These are phyloP conservation scores for Artibeus jamaicensis DNA, from an alignment of 2,797 vertebrate species.

Conservation along the genomic window DNA sequence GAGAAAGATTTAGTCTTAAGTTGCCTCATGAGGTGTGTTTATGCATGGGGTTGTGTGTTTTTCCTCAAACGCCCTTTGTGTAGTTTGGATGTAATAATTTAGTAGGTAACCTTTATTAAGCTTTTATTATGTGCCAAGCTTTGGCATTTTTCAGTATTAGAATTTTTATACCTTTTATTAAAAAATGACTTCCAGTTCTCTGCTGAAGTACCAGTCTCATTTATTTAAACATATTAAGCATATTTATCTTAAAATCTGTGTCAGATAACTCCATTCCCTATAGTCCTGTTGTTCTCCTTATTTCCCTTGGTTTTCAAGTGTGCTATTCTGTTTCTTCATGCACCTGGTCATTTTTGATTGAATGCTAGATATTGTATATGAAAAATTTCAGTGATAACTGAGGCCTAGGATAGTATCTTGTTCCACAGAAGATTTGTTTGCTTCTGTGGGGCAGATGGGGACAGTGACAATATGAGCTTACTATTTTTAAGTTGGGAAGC, in stretches of 20 bases:
- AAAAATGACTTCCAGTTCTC: neutral
- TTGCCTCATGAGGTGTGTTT: neutral
- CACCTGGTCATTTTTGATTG: neutral
- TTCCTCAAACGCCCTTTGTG: neutral
- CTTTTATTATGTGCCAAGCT: neutral
- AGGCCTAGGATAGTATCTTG: neutral
- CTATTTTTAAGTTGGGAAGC: neutral
- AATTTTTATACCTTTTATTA: neutral
- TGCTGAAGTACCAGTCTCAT: neutral
- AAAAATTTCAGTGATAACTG: neutral
- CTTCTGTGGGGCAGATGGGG: neutral
- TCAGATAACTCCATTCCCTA: neutral
- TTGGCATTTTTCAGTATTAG: slow-evolving; percentile 11
- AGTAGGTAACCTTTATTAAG: neutral
- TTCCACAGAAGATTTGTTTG: neutral
- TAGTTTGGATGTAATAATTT: neutral
- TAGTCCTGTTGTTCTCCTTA: neutral
- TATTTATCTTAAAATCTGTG: neutral
- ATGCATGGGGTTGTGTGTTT: neutral
- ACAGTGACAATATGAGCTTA: neutral
- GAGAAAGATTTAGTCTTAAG: neutral
- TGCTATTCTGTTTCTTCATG: neutral
- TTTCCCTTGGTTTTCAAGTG: neutral
- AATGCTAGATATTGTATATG: neutral
- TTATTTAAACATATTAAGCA: neutral